These are phyloP conservation scores for Disparrhopalites patrizii DNA, from an alignment of 2,888 invertebrate species.

Conservation along the genomic window DNA sequence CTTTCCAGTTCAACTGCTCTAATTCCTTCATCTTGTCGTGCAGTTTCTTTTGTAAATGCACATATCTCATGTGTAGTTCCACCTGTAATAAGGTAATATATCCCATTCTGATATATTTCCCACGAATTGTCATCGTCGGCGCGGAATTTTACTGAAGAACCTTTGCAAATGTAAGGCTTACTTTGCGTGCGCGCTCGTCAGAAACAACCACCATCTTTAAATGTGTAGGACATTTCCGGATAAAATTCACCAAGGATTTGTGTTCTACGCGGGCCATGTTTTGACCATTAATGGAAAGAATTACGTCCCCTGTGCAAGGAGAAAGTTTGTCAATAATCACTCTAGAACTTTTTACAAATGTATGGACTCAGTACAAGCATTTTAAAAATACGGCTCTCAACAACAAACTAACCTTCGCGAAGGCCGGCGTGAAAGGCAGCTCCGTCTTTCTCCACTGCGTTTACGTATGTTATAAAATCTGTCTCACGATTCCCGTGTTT, in stretches of 20 bases:
- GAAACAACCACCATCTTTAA: constrained; percentile 96
- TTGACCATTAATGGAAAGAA: constrained; percentile 90
- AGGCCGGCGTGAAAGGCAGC: constrained; percentile 90
- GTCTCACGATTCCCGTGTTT: constrained; percentile 82
- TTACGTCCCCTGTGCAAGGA: constrained; percentile 70
- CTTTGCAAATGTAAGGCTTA: constrained; percentile 51
- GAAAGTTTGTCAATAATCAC: no score
- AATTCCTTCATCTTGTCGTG: constrained; percentile 80
- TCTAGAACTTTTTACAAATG: no score
- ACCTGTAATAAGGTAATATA: constrained; percentile 55
- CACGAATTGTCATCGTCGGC: background rate
- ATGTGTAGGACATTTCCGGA: constrained; percentile 79
- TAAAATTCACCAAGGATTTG: constrained; percentile 83
- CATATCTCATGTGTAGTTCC: constrained; percentile 87
- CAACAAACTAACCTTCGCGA: constrained; percentile 67
- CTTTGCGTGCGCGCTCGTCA: constrained; percentile 93
- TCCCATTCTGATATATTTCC: background rate
- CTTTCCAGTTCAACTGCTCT: constrained; percentile 73
- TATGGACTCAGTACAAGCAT: no score
- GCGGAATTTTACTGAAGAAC: background rate
- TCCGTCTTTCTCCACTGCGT: constrained; percentile 89
- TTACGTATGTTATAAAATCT: constrained; percentile 88
- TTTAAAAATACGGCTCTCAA: no score
- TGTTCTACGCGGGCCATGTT: constrained; percentile 95
- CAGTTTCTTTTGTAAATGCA: constrained; percentile 77